Conservation (phyloP, 2,888 invertebrate species). For the Penaeus monodon region DNA sequence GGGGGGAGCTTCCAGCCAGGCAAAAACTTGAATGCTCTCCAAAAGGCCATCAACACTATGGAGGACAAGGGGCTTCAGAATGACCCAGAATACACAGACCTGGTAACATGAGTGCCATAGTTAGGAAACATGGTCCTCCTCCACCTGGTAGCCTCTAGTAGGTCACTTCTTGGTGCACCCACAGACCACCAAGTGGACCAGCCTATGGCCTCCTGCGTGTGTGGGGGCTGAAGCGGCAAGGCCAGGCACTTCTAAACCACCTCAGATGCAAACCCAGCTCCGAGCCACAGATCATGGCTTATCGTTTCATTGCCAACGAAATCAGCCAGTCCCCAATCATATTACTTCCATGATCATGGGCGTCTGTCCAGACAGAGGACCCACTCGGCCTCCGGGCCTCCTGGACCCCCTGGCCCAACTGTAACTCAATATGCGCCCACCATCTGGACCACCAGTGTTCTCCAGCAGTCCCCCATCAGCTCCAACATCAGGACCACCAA, state of each 20-base stretch:
- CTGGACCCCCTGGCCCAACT: conserved; percentile 68
- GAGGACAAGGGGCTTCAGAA: conserved; percentile 95
- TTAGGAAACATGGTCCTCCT: conserved; percentile 64
- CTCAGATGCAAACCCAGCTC: conserved; percentile 88
- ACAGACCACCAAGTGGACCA: conserved; percentile 42
- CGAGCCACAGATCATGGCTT: conserved; percentile 91
- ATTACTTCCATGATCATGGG: conserved; percentile 79
- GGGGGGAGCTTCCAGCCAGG: conserved; percentile 63
- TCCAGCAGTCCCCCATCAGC: conserved; percentile 59
- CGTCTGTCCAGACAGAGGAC: conserved; percentile 70
- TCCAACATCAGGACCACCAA: conserved; percentile 50
- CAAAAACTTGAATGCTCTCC: conserved; percentile 87
- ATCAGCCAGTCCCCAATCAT: conserved; percentile 88
- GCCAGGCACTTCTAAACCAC: conserved; percentile 47
- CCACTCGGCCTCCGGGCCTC: conserved; percentile 67
- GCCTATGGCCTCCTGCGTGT: conserved; percentile 34
- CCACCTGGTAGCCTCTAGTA: conserved; percentile 56
- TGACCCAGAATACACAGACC: conserved; percentile 90
- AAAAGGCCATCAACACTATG: conserved; percentile 92
- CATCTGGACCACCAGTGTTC: conserved; percentile 61
- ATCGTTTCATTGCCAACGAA: conserved; percentile 89
- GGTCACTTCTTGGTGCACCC: conserved; percentile 62
- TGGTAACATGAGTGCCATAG: conserved; percentile 84
- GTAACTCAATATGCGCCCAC: conserved; percentile 59
- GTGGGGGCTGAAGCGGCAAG: conserved; percentile 34